Conservation (phyloP, 1,140 invertebrate genomes). For the Globodera ellingtonae region DNA sequence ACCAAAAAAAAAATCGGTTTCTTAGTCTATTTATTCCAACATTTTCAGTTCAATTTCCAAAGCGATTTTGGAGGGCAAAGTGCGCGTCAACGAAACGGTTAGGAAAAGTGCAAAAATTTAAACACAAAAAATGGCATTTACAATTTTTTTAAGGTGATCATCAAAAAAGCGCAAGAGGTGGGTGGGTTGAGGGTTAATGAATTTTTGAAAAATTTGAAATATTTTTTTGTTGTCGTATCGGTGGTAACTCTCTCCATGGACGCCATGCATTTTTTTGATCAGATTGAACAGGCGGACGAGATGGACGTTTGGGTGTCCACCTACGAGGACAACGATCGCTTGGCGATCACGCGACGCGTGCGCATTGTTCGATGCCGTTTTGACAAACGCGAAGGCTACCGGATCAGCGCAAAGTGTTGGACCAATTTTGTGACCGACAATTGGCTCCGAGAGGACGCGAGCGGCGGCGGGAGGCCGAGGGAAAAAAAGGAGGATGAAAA, state of each 20-base stretch:
- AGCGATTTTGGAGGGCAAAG: background rate
- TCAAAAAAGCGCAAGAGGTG: background rate
- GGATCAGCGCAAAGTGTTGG: background rate
- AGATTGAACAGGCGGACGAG: slow-evolving; percentile 29
- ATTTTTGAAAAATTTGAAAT: background rate
- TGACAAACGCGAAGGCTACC: background rate
- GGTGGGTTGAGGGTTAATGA: background rate
- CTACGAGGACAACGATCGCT: slow-evolving; percentile 24
- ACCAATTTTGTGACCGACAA: background rate
- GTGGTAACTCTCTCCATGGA: no score
- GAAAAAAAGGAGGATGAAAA: background rate
- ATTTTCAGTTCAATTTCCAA: background rate
- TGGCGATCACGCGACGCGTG: background rate
- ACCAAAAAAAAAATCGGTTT: background rate
- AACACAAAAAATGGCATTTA: background rate
- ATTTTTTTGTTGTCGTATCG: no score
- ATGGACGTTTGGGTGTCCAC: slow-evolving; percentile 28
- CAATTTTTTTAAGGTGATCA: background rate
- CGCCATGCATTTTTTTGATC: background rate
- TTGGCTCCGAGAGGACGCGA: background rate
- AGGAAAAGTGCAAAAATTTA: background rate
- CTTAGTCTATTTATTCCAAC: background rate
- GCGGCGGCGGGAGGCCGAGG: no score
- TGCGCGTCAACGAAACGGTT: background rate
- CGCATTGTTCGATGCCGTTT: background rate